A percentile compares a stretch with the other conserved stretches of the same genome.
These are phyloP conservation scores for Peromyscus leucopus DNA, from an alignment of 2,113 vertebrate species.

Conservation along the genomic window DNA sequence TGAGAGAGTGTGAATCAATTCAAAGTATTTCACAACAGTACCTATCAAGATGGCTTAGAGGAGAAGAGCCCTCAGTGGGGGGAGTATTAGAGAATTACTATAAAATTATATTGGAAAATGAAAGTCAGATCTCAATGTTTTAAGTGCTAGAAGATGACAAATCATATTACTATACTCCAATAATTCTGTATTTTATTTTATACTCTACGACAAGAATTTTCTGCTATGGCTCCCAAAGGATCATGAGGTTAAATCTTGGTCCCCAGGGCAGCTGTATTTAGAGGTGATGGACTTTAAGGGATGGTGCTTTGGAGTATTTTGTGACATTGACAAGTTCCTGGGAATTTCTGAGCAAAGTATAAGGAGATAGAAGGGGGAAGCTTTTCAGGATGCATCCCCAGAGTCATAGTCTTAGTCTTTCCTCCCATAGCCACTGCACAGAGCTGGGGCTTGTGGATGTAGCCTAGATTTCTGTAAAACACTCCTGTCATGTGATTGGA, in stretches of 20 bases:
- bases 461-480: not conserved
- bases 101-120: not conserved
- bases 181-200: not conserved
- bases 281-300: not conserved
- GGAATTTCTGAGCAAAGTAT: not conserved
- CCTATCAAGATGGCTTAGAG: no score
- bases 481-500: not conserved
- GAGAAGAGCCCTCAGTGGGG: not conserved
- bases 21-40: not conserved
- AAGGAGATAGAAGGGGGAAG: not conserved
- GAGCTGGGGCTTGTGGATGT: not conserved
- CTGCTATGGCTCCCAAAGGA: not conserved
- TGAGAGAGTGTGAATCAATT: not conserved
- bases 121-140: not conserved
- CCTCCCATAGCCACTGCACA: not conserved
- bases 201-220: not conserved
- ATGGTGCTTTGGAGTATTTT: not conserved
- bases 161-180: not conserved
- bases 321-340: not conserved
- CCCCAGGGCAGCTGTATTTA: not conserved
- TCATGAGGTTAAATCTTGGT: not conserved
- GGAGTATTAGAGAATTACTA: not conserved
- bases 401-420: constrained; percentile 23
- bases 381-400: not conserved
- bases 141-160: not conserved